Evolutionary conservation across 2,888 invertebrate genomes (phyloP), one percentile per base, ranked within the genome.

Genomic region (Andrena dorsata): DNA sequence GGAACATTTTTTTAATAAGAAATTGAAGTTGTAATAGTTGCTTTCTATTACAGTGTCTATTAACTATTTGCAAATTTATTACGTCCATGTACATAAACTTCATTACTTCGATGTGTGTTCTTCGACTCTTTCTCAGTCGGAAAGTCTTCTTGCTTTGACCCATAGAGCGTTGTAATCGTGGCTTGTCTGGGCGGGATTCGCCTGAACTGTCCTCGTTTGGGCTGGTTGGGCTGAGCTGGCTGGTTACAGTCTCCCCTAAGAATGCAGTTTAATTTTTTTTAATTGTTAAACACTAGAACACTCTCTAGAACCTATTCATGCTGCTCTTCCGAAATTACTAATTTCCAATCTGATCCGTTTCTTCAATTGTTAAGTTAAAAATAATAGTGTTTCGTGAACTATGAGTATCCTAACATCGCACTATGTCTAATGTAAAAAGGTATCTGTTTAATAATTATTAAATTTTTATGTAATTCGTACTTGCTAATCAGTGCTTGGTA

Each of bases 111-210:
- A 96, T 95, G 86, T 96, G 96, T 76, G 94, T 96, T 91, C 95
- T 96, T 90, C 97, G 95, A 93, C 97, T 97, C 93, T 97, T 97
- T 86, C 97, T 95, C 81, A 98, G 95, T 82, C 98, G 96, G 94
- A 99, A 99, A 0, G 98, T 98, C 94, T 98, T 98, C 90, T 98
- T 96, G 90, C 98, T 98, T 92, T 98, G 98, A 49, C 98, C 98
- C 94, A 98, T 98, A 73, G 98, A 97, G 26, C 99, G 95, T 92
- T 99, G 99, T 76, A 99, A 95, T 4, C 98, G 95, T 47, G 97
- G 96, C 92, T 95, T 94, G 94, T 95, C 93, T 89, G 95, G 94
- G 92, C 94, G 92, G 76, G 91, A 94, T 92, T 96, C 96, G 26
- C 96, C 96, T 1, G 96, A 96, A 88, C 96, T 96, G 87, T 96